Evolutionary conservation across 2,888 invertebrate species (phyloP).

Genomic region (Xestia xanthographa): DNA sequence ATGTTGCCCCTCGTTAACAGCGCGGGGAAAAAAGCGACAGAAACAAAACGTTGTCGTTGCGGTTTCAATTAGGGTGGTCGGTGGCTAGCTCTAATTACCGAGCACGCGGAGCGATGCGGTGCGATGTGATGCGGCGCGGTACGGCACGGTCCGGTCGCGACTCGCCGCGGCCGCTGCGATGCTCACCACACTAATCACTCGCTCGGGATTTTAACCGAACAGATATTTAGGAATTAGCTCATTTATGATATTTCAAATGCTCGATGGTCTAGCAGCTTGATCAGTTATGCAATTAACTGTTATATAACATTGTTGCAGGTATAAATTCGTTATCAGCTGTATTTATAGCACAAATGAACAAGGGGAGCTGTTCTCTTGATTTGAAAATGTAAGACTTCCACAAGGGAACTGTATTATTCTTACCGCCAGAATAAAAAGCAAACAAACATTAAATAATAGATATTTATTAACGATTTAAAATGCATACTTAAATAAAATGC

Average conservation of each 20-base stretch:
- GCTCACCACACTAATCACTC: conserved; percentile 63
- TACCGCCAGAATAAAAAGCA: not conserved
- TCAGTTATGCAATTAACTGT: conserved; percentile 2
- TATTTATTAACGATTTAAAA: conserved; percentile 46
- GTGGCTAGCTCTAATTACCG: conserved; percentile 76
- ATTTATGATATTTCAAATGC: conserved; percentile 37
- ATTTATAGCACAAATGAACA: not conserved
- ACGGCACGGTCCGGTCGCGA: conserved; percentile 40
- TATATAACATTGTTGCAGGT: conserved; percentile 6
- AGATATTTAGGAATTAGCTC: conserved; percentile 54
- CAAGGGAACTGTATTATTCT: not conserved
- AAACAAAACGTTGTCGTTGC: conserved; percentile 76
- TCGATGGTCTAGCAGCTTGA: conserved; percentile 13
- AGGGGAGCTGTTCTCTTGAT: not conserved
- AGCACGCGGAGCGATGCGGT: conserved; percentile 42
- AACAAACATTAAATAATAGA: conserved; percentile 15
- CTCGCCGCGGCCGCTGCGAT: conserved; percentile 41
- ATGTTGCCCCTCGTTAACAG: conserved; percentile 77
- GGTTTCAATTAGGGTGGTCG: conserved; percentile 82
- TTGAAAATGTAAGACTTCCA: not conserved
- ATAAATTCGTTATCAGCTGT: not conserved
- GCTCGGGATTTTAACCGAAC: conserved; percentile 52
- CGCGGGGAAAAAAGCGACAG: conserved; percentile 71
- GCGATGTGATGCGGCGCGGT: conserved; percentile 39
- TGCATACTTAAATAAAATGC: conserved; percentile 29